Evolutionary conservation across 2,888 invertebrate species (phyloP).

Genomic region (Brenthis ino): DNA sequence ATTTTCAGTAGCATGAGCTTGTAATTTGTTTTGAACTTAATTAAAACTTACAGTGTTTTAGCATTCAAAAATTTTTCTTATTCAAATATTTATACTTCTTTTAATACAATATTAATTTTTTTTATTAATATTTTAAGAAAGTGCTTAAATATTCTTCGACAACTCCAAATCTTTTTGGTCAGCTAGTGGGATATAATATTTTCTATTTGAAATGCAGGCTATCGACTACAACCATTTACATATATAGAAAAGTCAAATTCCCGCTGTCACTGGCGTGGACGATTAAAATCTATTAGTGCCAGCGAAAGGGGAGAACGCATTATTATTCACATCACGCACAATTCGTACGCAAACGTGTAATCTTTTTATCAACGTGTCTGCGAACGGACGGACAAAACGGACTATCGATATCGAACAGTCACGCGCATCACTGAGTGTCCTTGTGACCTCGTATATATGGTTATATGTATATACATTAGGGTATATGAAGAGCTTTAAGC

Average conservation of each 20-base stretch:
- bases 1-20: too few species aligned
- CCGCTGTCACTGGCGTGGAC: slow-evolving; percentile 58
- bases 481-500: not conserved
- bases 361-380: slow-evolving; percentile 74
- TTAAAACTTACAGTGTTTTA: too few species aligned
- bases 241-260: slow-evolving; percentile 49
- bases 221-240: slow-evolving; percentile 6
- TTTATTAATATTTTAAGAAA: too few species aligned
- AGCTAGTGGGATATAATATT: not conserved
- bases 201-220: not conserved
- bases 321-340: slow-evolving; percentile 78
- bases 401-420: slow-evolving; percentile 56
- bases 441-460: slow-evolving; percentile 41
- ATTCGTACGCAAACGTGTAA: slow-evolving; percentile 75
- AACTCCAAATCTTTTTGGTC: too few species aligned
- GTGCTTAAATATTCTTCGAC: too few species aligned
- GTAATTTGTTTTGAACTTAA: too few species aligned
- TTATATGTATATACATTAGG: not conserved
- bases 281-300: slow-evolving; percentile 79
- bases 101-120: too few species aligned
- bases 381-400: slow-evolving; percentile 53
- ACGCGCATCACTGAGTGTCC: slow-evolving; percentile 53
- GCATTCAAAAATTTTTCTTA: too few species aligned
- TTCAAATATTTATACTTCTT: too few species aligned
- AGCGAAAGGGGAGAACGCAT: slow-evolving; percentile 63